These are phyloP conservation scores for Hemibagrus guttatus DNA, from an alignment of 2,797 vertebrate genomes.

Conservation along the genomic window DNA sequence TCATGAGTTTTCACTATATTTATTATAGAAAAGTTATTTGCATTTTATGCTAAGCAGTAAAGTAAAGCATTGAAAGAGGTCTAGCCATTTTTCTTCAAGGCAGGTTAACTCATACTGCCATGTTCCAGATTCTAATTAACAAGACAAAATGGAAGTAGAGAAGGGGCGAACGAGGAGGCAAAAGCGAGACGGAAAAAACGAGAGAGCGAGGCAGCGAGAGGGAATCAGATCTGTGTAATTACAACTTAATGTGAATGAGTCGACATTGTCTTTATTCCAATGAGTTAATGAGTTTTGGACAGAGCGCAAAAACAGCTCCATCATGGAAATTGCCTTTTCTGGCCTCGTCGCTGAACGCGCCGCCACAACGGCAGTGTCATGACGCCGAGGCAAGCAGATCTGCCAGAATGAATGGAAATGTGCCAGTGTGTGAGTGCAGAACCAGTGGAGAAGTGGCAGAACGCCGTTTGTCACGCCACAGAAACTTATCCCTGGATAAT, in stretches of 20 bases:
- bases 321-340: constrained; percentile 70
- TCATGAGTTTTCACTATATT: neutral
- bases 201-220: constrained; percentile 48
- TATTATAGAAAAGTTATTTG: neutral
- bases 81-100: constrained; percentile 60
- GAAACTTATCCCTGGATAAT: constrained; percentile 44
- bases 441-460: constrained; percentile 65
- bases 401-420: constrained; percentile 24
- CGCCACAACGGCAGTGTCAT: constrained; percentile 66
- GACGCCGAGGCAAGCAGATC: constrained; percentile 65
- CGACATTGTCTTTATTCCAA: constrained; percentile 75
- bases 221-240: constrained; percentile 70
- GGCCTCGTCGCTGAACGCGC: constrained; percentile 71
- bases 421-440: constrained; percentile 52
- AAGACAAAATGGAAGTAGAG: constrained; percentile 46
- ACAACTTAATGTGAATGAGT: constrained; percentile 76
- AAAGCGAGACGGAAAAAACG: constrained; percentile 28
- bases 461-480: constrained; percentile 56
- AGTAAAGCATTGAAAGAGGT: constrained; percentile 32
- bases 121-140: constrained; percentile 76
- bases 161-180: constrained; percentile 15
- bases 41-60: constrained; percentile 9
- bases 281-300: constrained; percentile 77
- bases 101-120: constrained; percentile 60
- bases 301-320: constrained; percentile 65